Conservation (phyloP, 2,888 invertebrate genomes). For the Archips crataeganus region DNA sequence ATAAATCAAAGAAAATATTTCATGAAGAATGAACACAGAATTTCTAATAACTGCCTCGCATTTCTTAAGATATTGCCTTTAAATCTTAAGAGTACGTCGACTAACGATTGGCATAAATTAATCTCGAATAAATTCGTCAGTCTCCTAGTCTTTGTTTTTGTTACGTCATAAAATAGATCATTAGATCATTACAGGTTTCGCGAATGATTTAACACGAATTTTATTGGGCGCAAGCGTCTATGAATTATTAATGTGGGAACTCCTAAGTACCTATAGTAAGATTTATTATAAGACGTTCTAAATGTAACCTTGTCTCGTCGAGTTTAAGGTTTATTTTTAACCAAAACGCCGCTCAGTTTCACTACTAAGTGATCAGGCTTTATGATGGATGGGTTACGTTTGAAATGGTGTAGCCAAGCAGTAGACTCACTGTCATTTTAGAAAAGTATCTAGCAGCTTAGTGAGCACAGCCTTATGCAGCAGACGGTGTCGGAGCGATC, state of each 20-base stretch:
- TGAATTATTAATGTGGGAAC: conserved; percentile 35
- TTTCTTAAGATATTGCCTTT: background rate
- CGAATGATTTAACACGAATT: conserved; percentile 28
- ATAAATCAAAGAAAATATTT: background rate
- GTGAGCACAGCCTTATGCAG: no score
- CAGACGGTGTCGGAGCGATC: conserved; percentile 9
- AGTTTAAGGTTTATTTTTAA: background rate
- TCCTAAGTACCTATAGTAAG: background rate
- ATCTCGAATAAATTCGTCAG: conserved; percentile 31
- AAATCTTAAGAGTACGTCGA: background rate
- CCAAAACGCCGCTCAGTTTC: background rate
- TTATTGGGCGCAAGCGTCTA: conserved; percentile 15
- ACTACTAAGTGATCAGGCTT: background rate
- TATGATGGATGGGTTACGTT: conserved; percentile 24
- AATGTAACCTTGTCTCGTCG: background rate
- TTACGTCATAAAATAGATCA: conserved; percentile 30
- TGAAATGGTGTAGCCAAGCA: conserved; percentile 4
- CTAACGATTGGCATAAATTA: conserved; percentile 6
- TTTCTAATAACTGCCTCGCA: background rate
- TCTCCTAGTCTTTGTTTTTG: conserved; percentile 32
- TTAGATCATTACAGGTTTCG: conserved; percentile 34
- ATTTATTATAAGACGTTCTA: background rate
- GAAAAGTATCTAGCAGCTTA: no score
- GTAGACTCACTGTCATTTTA: background rate
- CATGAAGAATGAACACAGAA: background rate